Evolutionary conservation across 2,113 vertebrate species (phyloP), one percentile per base, ranked within the genome.

Genomic region (Leptobrachium ailaonicum): DNA sequence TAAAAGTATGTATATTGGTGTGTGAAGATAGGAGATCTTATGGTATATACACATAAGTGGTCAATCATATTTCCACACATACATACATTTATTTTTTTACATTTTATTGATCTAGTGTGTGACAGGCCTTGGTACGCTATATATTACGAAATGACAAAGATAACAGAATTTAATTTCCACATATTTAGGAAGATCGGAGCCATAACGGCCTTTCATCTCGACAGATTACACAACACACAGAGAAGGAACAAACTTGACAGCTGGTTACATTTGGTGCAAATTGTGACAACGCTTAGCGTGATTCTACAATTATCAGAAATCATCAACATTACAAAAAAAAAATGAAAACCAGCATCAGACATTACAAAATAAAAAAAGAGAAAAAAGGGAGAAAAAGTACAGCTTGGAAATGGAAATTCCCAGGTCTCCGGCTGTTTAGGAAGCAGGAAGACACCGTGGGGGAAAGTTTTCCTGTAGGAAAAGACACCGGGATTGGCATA

Each of bases 281-380:
- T 12, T 13, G 56, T 60, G 56, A 60, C 56, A 60, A 60, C 10
- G 13, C 10, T 60, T 11, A 60, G 11, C 56, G 13, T 60, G 10
- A 60, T 60, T 60, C 56, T 60, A 12, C 13, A 60, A 60, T 60
- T 13, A 71, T 45, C 43, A 70, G 41, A 47, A 70, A 70, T 70
- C 14, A 44, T 47, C 68, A 47, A 47, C 68, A 66, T 66, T 40
- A 63, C 20, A 32, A 32, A 32, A 32, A 32, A 32, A 32, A 32
- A 32, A 32, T 32, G 0, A 32, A 32, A 32, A 32, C 20, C 20
- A 32, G 20, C 20, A 32, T 32, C 20, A 32, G 20, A 63, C 11
- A 63, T 63, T 20, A 63, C 11, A 13, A 63, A 63, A 54, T 11
- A 54, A 54, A 54, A 53, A 54, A 54, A 11, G 50, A 2, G 11